Conservation (phyloP, 2,797 vertebrate species). For the Heliangelus exortis region DNA sequence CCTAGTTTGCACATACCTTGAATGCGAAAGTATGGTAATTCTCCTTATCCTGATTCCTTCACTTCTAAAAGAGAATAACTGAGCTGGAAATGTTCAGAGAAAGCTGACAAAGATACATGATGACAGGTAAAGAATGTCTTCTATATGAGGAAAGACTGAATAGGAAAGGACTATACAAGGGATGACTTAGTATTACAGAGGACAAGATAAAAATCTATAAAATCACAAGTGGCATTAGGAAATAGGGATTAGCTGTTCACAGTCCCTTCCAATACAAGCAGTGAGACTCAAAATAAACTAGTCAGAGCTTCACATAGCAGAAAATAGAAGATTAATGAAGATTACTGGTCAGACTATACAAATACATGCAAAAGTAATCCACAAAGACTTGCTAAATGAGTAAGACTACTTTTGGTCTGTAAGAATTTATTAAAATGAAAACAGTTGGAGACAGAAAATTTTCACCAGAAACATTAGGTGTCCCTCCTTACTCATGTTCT, state of each 20-base stretch:
- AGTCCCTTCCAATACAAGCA: neutral
- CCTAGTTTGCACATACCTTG: neutral
- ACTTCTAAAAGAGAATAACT: neutral
- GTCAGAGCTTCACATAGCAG: neutral
- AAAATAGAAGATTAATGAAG: neutral
- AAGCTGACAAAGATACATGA: neutral
- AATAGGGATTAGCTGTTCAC: neutral
- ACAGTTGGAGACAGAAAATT: neutral
- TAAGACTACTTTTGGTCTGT: neutral
- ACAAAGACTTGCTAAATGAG: neutral
- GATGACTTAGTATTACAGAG: neutral
- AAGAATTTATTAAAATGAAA: neutral
- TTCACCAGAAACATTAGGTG: neutral
- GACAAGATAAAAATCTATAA: neutral
- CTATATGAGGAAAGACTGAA: neutral
- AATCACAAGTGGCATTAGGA: neutral
- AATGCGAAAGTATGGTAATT: neutral
- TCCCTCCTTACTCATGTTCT: neutral
- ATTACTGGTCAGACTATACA: neutral
- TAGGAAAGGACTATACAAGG: neutral
- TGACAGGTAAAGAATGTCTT: neutral
- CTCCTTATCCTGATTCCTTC: neutral
- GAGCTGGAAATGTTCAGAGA: neutral
- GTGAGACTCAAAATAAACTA: neutral
- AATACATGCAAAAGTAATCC: accelerated